phyloP scores from a whole-genome alignment of 2,797 vertebrate species.

The Macropus fuliginosus region DNA sequence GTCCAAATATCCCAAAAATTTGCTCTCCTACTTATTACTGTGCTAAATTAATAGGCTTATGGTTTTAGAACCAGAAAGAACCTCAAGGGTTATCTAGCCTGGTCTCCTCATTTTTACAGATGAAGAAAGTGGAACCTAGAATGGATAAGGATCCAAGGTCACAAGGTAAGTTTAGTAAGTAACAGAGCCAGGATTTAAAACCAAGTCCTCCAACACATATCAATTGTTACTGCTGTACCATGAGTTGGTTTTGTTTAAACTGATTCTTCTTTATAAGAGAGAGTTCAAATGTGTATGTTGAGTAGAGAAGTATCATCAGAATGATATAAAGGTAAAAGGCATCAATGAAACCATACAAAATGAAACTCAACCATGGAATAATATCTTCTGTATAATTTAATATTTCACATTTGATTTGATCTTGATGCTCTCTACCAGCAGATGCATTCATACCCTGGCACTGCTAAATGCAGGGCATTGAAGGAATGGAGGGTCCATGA shows the following conservation, averaged over 20 bases:
- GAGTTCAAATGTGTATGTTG: not conserved
- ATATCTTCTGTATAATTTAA: not conserved
- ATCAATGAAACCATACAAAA: not conserved
- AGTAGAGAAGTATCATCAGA: not conserved
- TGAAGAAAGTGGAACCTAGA: not conserved
- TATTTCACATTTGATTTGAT: not conserved
- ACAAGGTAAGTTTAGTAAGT: not conserved
- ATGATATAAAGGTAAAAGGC: not conserved
- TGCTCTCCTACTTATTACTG: not conserved
- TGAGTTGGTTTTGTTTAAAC: not conserved
- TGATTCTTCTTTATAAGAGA: not conserved
- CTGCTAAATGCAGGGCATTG: not conserved
- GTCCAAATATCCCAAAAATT: not conserved
- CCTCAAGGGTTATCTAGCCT: not conserved
- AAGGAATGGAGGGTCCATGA: not conserved
- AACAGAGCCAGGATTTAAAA: not conserved
- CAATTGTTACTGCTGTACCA: not conserved
- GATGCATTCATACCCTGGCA: not conserved
- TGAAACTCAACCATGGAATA: not conserved
- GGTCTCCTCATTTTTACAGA: not conserved
- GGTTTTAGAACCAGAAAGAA: not conserved
- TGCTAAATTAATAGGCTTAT: not conserved
- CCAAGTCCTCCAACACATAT: not conserved
- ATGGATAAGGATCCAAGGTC: not conserved
- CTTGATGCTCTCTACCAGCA: not conserved